These are phyloP conservation scores for Calcarius ornatus DNA, from an alignment of 2,113 vertebrate species.

Conservation along the genomic window DNA sequence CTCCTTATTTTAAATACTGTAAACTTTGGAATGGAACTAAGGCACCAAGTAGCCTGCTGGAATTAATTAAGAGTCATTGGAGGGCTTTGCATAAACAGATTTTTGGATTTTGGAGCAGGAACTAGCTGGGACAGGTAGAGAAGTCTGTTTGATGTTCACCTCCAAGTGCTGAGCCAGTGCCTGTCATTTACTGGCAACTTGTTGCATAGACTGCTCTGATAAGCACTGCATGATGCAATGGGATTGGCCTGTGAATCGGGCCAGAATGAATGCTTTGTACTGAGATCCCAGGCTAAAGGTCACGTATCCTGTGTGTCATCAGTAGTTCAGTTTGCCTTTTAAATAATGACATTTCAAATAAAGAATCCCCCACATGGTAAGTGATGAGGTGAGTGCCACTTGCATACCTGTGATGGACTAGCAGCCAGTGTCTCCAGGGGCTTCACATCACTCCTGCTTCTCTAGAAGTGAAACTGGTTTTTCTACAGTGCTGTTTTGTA, in stretches of 20 bases:
- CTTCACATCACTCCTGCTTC: not conserved
- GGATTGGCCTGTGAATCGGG: not conserved
- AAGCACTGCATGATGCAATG: not conserved
- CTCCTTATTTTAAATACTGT: not conserved
- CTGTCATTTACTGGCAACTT: not conserved
- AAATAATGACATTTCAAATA: not conserved
- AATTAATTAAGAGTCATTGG: not conserved
- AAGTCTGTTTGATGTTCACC: not conserved
- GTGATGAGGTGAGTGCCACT: not conserved
- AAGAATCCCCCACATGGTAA: not conserved
- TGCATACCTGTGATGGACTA: not conserved
- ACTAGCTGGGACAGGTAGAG: not conserved
- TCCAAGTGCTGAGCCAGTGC: not conserved
- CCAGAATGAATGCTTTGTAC: not conserved
- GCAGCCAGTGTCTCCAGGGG: not conserved
- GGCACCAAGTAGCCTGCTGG: not conserved
- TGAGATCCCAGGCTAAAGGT: not conserved
- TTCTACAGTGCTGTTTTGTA: not conserved
- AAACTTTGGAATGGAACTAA: not conserved
- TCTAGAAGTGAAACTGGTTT: not conserved
- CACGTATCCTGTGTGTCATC: not conserved
- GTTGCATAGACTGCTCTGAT: not conserved
- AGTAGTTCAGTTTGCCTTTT: not conserved
- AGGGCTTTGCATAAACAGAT: not conserved
- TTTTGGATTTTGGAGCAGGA: not conserved